Evolutionary conservation across 1,140 invertebrate species (phyloP), one percentile per base, ranked within the genome.

Genomic region (Sinonovacula constricta): DNA sequence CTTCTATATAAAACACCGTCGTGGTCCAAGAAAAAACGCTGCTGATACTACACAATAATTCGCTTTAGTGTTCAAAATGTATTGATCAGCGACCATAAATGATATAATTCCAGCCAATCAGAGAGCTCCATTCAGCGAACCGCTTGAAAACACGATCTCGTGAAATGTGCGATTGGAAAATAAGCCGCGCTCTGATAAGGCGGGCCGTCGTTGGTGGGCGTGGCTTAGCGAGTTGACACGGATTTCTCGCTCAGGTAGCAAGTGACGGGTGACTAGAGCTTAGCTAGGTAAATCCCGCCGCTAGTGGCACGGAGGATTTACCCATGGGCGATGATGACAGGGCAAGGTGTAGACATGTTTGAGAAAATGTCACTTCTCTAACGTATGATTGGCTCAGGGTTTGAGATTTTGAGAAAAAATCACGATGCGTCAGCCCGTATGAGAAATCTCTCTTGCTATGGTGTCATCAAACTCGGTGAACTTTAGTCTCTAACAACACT

Each of bases 21-120:
- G 84, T 86, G 80, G 82, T 84, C 83, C 79, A 82, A 85, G n/a
- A n/a, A n/a, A 85, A 86, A 86, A 87, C 87, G 79, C 81, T 81
- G 77, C 84, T 87, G 86, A 85, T 89, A 88, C 86, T 87, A 86
- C 88, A 82, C n/a, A 80, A 82, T 86, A 85, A 88, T 88, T 86
- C 81, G 79, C 80, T 82, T 82, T 83, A 84, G 82, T 85, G 80
- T 83, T 79, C 84, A 82, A 86, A 86, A 84, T 83, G 80, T 89
- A 89, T 89, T 88, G 88, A 88, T 88, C 87, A 87, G 81, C 80
- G 77, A 76, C 71, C 74, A 78, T 63, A 83, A 81, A 83, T 70
- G 69, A 81, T 68, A 72, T 57, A n/a, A 60, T 45, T 51, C 70
- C 79, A 45, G 31, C 81, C 81, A 83, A 83, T 83, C 78, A 78